Evolutionary conservation across 2,113 vertebrate species (phyloP).

Genomic region (Chlamydotis undulata): DNA sequence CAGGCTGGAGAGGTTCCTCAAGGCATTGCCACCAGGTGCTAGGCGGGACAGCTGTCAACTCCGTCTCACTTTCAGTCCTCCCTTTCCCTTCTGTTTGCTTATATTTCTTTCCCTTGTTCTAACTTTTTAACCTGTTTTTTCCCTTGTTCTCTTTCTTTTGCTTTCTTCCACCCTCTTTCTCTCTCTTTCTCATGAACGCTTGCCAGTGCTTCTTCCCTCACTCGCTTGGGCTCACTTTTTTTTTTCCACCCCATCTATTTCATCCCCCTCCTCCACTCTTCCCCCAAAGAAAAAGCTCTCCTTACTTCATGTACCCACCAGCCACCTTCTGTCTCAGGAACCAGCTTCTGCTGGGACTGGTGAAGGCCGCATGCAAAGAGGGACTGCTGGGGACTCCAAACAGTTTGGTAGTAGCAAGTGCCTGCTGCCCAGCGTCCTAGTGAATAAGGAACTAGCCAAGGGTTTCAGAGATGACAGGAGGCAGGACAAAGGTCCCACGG

Average conservation of each 20-base stretch:
- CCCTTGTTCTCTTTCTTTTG: neutral
- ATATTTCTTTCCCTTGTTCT: neutral
- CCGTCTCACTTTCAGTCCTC: neutral
- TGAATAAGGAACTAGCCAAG: neutral
- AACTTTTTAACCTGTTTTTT: neutral
- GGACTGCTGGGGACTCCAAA: neutral
- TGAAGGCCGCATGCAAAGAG: neutral
- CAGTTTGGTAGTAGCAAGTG: neutral
- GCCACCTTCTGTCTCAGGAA: neutral
- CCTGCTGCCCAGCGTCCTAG: neutral
- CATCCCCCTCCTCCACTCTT: neutral
- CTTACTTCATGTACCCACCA: neutral
- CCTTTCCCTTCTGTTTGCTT: neutral
- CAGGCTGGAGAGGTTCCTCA: neutral
- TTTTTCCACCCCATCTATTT: constrained; percentile 30
- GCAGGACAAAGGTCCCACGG: neutral
- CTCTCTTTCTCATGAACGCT: neutral
- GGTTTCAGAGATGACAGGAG: neutral
- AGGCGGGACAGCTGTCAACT: neutral
- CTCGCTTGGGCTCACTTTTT: neutral
- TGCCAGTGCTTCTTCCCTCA: constrained; percentile 7
- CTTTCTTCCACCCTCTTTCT: neutral
- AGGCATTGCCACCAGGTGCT: constrained; percentile 3
- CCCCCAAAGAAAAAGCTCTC: constrained; percentile 7
- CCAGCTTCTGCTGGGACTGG: neutral